These are phyloP conservation scores for Gracilinanus agilis DNA, from an alignment of 2,113 vertebrate genomes.

Conservation along the genomic window DNA sequence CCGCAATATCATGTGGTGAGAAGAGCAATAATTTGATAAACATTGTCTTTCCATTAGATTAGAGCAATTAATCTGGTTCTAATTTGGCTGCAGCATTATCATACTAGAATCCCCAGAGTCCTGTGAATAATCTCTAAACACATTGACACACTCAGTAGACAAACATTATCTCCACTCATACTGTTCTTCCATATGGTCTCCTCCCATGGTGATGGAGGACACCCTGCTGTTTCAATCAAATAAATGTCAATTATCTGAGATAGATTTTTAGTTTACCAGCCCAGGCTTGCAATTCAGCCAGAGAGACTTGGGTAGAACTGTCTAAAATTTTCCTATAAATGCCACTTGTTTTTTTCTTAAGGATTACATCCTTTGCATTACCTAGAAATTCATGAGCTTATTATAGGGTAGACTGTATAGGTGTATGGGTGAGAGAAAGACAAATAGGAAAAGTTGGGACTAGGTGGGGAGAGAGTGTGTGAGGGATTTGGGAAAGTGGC, in stretches of 20 bases:
- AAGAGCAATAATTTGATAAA: conserved; percentile 92
- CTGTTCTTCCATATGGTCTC: conserved; percentile 92
- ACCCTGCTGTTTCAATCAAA: conserved; percentile 94
- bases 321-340: conserved; percentile 72
- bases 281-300: conserved; percentile 78
- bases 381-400: conserved; percentile 46
- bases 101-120: conserved; percentile 89
- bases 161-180: conserved; percentile 89
- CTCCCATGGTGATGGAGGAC: conserved; percentile 89
- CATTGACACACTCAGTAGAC: conserved; percentile 90
- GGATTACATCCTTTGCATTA: conserved; percentile 63
- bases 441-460: conserved; percentile 49
- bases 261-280: conserved; percentile 87
- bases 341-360: conserved; percentile 70
- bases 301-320: conserved; percentile 76
- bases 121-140: conserved; percentile 91
- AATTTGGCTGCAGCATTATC: conserved; percentile 92
- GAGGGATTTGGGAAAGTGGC: conserved; percentile 5
- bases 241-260: conserved; percentile 95
- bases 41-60: conserved; percentile 93
- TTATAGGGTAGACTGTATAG: conserved; percentile 48
- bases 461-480: conserved; percentile 18
- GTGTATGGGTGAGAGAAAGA: conserved; percentile 21
- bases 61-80: conserved; percentile 95
- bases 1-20: conserved; percentile 88